Conservation (phyloP, 2,888 invertebrate species). For the Ophraella communa region DNA sequence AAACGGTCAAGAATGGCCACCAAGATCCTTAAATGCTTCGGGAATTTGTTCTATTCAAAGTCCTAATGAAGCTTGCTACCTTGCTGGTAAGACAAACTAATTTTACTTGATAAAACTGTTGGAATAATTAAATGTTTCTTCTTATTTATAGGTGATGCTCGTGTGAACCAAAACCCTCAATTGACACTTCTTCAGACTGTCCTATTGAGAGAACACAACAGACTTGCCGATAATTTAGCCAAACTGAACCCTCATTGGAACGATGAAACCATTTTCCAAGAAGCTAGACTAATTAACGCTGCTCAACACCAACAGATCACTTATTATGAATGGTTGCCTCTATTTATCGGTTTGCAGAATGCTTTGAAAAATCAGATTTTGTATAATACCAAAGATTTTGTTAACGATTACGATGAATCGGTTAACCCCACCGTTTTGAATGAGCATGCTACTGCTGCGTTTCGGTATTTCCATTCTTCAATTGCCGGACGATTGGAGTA, state of each 20-base stretch:
- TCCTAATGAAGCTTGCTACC: constrained; percentile 75
- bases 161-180: constrained; percentile 77
- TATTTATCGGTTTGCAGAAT: constrained; percentile 72
- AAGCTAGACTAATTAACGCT: constrained; percentile 72
- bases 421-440: constrained; percentile 72
- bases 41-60: constrained; percentile 69
- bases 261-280: constrained; percentile 77
- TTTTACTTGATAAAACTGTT: too few species aligned
- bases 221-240: constrained; percentile 68
- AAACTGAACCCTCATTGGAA: constrained; percentile 77
- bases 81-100: constrained; percentile 72
- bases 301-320: constrained; percentile 76
- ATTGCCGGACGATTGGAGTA: constrained; percentile 75
- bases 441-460: constrained; percentile 76
- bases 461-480: constrained; percentile 75
- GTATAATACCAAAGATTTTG: constrained; percentile 66
- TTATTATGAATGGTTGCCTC: constrained; percentile 80
- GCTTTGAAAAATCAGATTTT: constrained; percentile 69
- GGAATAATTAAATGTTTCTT: too few species aligned
- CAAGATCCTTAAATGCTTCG: constrained; percentile 71
- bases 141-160: constrained; percentile 66
- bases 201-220: constrained; percentile 76
- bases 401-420: constrained; percentile 71
- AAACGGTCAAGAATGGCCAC: constrained; percentile 74
- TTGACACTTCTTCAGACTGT: constrained; percentile 73